A percentile compares a stretch with the other conserved stretches of the same genome.
Conservation (phyloP, 2,113 vertebrate species). For the Seriola aureovittata region DNA sequence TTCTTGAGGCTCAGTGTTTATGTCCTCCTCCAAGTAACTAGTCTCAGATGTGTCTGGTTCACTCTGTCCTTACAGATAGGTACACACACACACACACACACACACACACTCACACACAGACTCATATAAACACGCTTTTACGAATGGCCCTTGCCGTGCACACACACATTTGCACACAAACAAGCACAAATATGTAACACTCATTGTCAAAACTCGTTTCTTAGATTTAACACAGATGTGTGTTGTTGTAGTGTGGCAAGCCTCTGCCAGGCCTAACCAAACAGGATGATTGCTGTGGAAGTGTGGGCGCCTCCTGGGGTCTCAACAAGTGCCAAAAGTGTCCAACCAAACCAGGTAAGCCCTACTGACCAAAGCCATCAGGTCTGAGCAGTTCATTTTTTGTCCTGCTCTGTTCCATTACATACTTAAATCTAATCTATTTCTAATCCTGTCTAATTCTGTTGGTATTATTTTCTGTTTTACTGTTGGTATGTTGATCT, state of each 20-base stretch:
- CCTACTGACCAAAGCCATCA: constrained; percentile 22
- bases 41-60: constrained; percentile 71
- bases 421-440: constrained; percentile 40
- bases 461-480: constrained; percentile 35
- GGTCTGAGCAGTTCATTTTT: constrained; percentile 17
- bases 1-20: constrained; percentile 53
- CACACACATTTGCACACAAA: constrained; percentile 36
- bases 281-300: constrained; percentile 96
- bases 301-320: constrained; percentile 94
- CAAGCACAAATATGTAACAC: constrained; percentile 54
- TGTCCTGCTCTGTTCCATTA: constrained; percentile 37
- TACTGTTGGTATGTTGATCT: constrained; percentile 42
- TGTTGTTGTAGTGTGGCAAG: constrained; percentile 89
- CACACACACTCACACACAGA: constrained; percentile 41
- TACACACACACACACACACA: constrained; percentile 23
- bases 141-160: not conserved
- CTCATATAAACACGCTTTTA: not conserved
- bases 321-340: constrained; percentile 90
- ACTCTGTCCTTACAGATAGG: constrained; percentile 57
- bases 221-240: constrained; percentile 71
- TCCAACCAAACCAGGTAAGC: constrained; percentile 92
- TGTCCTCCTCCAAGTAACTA: constrained; percentile 59
- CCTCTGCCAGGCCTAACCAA: constrained; percentile 90
- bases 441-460: constrained; percentile 45
- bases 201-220: constrained; percentile 43